Conservation (phyloP, 2,888 invertebrate species). For the Polietes domitor region DNA sequence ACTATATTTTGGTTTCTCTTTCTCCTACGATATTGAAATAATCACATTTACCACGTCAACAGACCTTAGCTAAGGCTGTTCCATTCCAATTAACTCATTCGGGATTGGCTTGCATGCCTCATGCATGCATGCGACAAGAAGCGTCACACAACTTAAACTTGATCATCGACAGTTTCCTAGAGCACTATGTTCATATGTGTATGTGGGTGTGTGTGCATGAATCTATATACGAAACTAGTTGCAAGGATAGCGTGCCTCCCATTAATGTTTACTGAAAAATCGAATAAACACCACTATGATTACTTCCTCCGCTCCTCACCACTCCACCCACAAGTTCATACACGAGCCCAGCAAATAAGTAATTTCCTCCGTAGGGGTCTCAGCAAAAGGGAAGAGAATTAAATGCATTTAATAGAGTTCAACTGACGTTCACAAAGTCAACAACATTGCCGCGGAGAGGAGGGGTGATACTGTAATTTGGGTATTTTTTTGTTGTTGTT, state of each 20-base stretch:
- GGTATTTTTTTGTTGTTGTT: no score
- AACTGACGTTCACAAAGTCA: no score
- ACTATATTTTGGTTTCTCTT: no score
- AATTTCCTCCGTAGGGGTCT: no score
- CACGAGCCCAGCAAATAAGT: no score
- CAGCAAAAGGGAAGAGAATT: no score
- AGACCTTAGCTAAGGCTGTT: background rate
- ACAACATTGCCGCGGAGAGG: no score
- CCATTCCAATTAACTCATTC: constrained; percentile 1
- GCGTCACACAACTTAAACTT: constrained; percentile 16
- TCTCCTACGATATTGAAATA: no score
- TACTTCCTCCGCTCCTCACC: background rate
- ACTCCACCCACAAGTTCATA: no score
- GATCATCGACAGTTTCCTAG: background rate
- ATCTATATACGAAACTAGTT: background rate
- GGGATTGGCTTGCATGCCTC: background rate
- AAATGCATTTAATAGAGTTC: no score
- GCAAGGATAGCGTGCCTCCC: background rate
- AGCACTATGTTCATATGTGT: background rate
- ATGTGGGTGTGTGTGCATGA: background rate
- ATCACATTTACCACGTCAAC: background rate
- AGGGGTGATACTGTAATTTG: no score
- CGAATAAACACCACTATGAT: background rate
- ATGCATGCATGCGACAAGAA: background rate
- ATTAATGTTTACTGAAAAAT: background rate